Conservation (phyloP, 2,888 invertebrate genomes). For the Lasioglossum marginatum region DNA sequence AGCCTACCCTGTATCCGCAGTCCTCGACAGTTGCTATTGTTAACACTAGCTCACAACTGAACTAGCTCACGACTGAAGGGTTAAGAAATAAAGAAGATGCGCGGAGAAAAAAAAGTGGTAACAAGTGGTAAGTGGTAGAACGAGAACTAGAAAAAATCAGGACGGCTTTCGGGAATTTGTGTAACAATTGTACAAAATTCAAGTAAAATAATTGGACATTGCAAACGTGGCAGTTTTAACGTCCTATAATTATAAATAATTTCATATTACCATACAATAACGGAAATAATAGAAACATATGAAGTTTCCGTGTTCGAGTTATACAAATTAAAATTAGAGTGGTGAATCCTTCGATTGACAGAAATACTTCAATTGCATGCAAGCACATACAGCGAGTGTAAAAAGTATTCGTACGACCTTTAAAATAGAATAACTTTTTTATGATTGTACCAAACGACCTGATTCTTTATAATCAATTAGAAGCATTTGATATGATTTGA, state of each 20-base stretch:
- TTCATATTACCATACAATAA: background rate
- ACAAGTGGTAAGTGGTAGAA: conserved; percentile 19
- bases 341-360: background rate
- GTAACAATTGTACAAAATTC: conserved; percentile 13
- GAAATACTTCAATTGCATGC: background rate
- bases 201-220: conserved; percentile 23
- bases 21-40: conserved; percentile 66
- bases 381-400: no score
- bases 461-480: no score
- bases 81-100: conserved; percentile 21
- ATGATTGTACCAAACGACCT: no score
- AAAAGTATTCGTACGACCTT: no score
- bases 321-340: background rate
- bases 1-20: conserved; percentile 32
- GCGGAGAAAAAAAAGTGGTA: conserved; percentile 15
- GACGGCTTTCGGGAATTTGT: background rate
- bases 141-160: conserved; percentile 25
- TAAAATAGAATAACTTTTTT: no score
- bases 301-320: background rate
- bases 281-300: background rate
- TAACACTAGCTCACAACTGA: conserved; percentile 42
- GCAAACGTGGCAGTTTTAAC: background rate
- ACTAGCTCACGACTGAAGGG: conserved; percentile 23
- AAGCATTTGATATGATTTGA: no score
- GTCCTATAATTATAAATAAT: background rate